Base-by-base conservation (phyloP, 2,113 vertebrate species). In the Rhynchopsitta pachyrhyncha region DNA sequence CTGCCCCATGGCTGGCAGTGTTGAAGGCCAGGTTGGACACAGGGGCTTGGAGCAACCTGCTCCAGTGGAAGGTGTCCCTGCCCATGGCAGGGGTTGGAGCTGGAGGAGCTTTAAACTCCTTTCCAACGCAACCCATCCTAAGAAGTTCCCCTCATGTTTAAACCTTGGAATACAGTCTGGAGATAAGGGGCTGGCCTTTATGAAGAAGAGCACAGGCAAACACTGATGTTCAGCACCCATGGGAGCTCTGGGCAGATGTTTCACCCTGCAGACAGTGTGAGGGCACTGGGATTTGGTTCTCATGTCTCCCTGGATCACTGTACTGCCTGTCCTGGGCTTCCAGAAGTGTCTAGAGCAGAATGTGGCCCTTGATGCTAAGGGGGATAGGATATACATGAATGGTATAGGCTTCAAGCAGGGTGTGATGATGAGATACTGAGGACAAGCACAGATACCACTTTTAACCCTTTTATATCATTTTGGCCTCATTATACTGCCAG, bases 41-140 rank as follows among this genome's bases (percentile, higher is more conserved):
- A 57, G 53, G 31, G 19, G 31, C 53, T 57, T 13, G 53, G 53
- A 57, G 53, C 53, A 57, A 13, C 3, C 55, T 59, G 55, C 55
- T 59, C 55, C 0, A 23, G 12, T 59, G 33, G 33, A 59, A 59
- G 57, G 57, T 4, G 57, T 24, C 57, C 57, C 57, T 59, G 57
- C 57, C 1, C 0, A 0, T n/a, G 33, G 13, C 57, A 35, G 13
- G 57, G 33, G 57, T 35, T 59, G 57, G 33, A 35, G 0, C 22
- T 59, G 33, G 33, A 24, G 3, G 20, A 59, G 3, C 33, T 59
- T 53, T 59, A 35, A 59, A n/a, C 20, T 59, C 20, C 2, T n/a
- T 59, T 59, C 33, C 33, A 59, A 59, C 57, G 9, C 20, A 59
- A 59, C 4, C 33, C 57, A 10, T 23, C 22, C 57, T 35, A 23